phyloP scores from a whole-genome alignment of 2,888 invertebrate genomes.

The Cryptosula pallasiana region DNA sequence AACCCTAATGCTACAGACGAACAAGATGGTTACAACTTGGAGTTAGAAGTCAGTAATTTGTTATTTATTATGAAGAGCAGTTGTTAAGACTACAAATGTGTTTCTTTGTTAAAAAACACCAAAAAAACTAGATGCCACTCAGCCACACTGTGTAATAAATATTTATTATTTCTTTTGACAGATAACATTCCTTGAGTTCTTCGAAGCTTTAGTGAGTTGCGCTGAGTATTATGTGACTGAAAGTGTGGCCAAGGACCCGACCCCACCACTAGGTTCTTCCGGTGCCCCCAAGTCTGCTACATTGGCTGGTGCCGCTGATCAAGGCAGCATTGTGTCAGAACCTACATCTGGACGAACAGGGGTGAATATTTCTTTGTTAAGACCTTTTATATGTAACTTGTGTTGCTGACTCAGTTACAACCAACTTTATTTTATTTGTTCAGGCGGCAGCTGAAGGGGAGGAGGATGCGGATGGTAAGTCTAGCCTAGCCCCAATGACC shows the following conservation, averaged over 20 bases:
- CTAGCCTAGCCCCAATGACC: slow-evolving; percentile 6
- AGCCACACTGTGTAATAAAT: no score
- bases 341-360: not conserved
- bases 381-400: no score
- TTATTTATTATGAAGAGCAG: no score
- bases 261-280: slow-evolving; percentile 32
- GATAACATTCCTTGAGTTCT: slow-evolving; percentile 54
- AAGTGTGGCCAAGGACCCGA: slow-evolving; percentile 45
- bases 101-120: no score
- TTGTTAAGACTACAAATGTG: no score
- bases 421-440: no score
- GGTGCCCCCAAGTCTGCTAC: not conserved
- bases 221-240: slow-evolving; percentile 50
- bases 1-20: slow-evolving; percentile 47
- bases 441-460: slow-evolving; percentile 3
- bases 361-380: not conserved
- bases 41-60: slow-evolving; percentile 46
- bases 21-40: slow-evolving; percentile 48
- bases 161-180: slow-evolving; percentile 29
- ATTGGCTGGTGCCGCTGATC: not conserved
- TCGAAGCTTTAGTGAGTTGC: slow-evolving; percentile 52
- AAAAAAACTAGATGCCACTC: no score
- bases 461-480: slow-evolving; percentile 10
- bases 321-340: not conserved
- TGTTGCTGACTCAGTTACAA: no score